These are phyloP conservation scores for Alectoris magna DNA, from an alignment of 2,797 vertebrate species.

Conservation along the genomic window DNA sequence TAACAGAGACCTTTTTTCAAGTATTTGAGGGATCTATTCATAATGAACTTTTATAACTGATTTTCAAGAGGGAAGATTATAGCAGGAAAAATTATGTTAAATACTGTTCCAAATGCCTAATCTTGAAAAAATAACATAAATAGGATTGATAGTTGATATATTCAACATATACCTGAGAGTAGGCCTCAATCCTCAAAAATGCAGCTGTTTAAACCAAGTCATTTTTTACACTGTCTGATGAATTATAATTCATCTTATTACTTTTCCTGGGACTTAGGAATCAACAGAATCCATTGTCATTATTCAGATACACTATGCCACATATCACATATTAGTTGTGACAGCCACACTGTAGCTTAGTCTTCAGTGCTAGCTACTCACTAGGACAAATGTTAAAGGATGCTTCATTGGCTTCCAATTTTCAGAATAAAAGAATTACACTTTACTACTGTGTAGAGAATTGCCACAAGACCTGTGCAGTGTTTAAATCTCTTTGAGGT, in stretches of 20 bases:
- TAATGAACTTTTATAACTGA: background rate
- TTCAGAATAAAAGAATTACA: conserved; percentile 16
- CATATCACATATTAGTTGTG: background rate
- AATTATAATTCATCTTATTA: background rate
- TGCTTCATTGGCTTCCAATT: background rate
- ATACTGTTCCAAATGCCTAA: background rate
- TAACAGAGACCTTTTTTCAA: background rate
- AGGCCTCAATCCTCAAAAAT: background rate
- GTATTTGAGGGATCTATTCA: background rate
- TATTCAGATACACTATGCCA: background rate
- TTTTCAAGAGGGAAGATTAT: background rate
- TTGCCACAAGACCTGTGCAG: background rate
- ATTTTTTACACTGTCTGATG: background rate
- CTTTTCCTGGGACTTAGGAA: background rate
- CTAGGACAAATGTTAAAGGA: background rate
- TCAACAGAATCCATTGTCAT: background rate
- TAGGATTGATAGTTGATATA: background rate
- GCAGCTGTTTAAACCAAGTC: background rate
- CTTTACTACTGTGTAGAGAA: conserved; percentile 16
- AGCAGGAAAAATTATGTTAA: background rate
- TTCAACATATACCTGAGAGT: conserved; percentile 9
- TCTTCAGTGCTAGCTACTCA: background rate
- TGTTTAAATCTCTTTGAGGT: conserved; percentile 52
- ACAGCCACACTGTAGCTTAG: background rate
- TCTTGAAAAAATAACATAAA: background rate